Conservation (phyloP, 1,140 invertebrate genomes). For the Polypedilum vanderplanki region DNA sequence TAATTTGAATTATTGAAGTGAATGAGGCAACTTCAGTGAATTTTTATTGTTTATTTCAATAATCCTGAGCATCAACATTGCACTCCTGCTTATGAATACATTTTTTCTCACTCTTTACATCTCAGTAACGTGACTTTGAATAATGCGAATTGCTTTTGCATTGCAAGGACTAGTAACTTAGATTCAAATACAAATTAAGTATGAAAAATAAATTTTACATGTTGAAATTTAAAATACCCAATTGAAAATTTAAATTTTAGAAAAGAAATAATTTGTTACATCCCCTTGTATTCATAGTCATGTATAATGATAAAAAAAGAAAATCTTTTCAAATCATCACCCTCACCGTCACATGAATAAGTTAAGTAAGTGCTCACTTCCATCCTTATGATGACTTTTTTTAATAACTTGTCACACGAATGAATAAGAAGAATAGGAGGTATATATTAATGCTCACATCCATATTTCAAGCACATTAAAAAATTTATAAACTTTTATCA, state of each 20-base stretch:
- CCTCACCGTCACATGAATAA: neutral
- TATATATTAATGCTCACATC: neutral
- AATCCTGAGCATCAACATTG: neutral
- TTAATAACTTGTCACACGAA: constrained; percentile 26
- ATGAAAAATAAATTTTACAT: too few species aligned
- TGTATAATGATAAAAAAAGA: too few species aligned
- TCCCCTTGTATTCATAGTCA: too few species aligned
- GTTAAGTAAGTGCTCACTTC: neutral
- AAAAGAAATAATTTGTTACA: too few species aligned
- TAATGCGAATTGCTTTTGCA: neutral
- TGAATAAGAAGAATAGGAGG: neutral
- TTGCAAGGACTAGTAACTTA: too few species aligned
- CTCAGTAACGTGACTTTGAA: neutral
- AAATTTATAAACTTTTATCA: neutral
- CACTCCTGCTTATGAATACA: neutral
- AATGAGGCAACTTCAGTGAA: too few species aligned
- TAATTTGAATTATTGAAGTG: too few species aligned
- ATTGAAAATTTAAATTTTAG: too few species aligned
- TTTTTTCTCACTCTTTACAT: neutral
- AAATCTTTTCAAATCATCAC: too few species aligned
- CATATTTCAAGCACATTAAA: constrained; percentile 2
- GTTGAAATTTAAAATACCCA: too few species aligned
- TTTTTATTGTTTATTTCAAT: neutral
- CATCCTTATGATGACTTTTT: constrained; percentile 11
- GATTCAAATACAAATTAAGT: too few species aligned